These are phyloP conservation scores for Xylota sylvarum DNA, from an alignment of 2,888 invertebrate genomes.

Conservation along the genomic window DNA sequence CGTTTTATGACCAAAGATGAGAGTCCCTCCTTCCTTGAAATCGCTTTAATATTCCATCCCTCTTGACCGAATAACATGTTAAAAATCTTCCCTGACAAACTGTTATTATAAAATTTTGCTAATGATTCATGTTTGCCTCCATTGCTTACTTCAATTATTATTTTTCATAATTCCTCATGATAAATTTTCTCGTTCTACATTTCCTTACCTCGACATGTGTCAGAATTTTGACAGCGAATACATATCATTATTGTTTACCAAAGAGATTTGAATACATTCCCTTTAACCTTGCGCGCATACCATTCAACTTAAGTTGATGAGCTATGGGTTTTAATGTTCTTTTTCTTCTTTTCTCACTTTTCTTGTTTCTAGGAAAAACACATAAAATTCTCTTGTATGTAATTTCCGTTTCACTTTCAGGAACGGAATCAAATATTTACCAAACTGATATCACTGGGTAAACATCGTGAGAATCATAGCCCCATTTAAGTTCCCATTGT, in stretches of 20 bases:
- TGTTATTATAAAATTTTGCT: no score
- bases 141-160: no score
- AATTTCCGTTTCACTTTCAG: slow-evolving; percentile 45
- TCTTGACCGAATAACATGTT: no score
- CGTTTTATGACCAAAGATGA: no score
- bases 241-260: slow-evolving; percentile 45
- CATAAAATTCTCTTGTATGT: slow-evolving; percentile 24
- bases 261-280: slow-evolving; percentile 44
- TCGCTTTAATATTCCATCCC: no score
- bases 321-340: not conserved
- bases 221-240: slow-evolving; percentile 14
- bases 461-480: slow-evolving; percentile 29
- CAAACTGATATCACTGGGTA: slow-evolving; percentile 27
- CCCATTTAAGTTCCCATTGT: slow-evolving; percentile 25
- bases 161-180: not conserved
- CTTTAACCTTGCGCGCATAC: not conserved
- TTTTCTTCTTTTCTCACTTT: not conserved
- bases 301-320: not conserved
- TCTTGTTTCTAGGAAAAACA: slow-evolving; percentile 20
- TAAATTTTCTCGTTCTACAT: not conserved
- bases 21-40: no score
- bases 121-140: not conserved
- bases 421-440: slow-evolving; percentile 55
- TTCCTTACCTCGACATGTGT: not conserved
- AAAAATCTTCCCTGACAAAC: no score